Conservation (phyloP, 2,888 invertebrate genomes). For the Ormyrus rosae region DNA sequence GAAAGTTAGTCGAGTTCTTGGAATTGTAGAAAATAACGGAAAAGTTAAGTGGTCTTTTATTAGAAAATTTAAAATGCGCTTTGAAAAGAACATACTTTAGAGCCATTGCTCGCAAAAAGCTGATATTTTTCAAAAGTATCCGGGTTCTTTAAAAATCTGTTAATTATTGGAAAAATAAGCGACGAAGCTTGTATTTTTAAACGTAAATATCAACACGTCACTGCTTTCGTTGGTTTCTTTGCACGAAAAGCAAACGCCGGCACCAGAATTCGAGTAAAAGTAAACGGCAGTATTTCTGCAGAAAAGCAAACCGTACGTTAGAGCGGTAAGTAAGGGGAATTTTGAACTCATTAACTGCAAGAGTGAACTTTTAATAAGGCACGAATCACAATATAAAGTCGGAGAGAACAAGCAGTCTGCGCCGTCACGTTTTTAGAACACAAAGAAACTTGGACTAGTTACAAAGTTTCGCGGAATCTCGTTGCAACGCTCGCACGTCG, state of each 20-base stretch:
- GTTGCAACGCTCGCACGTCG: background rate
- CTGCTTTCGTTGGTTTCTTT: too few species aligned
- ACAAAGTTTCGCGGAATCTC: slow-evolving; percentile 28
- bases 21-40: slow-evolving; percentile 20
- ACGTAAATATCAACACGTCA: too few species aligned
- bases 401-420: background rate
- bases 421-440: background rate
- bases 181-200: too few species aligned
- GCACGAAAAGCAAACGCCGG: too few species aligned
- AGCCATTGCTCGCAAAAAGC: too few species aligned
- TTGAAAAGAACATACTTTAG: background rate
- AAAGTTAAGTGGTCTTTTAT: slow-evolving; percentile 7
- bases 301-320: too few species aligned
- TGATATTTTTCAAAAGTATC: too few species aligned
- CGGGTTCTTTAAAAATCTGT: too few species aligned
- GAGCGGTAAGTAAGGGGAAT: background rate
- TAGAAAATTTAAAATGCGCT: background rate
- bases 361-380: slow-evolving; percentile 9
- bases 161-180: too few species aligned
- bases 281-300: too few species aligned
- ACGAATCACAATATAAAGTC: background rate
- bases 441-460: slow-evolving; percentile 39
- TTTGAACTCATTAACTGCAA: slow-evolving; percentile 9
- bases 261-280: too few species aligned
- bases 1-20: slow-evolving; percentile 6